Base-by-base conservation (phyloP, 2,797 vertebrate genomes). In the Sarcoramphus papa region DNA sequence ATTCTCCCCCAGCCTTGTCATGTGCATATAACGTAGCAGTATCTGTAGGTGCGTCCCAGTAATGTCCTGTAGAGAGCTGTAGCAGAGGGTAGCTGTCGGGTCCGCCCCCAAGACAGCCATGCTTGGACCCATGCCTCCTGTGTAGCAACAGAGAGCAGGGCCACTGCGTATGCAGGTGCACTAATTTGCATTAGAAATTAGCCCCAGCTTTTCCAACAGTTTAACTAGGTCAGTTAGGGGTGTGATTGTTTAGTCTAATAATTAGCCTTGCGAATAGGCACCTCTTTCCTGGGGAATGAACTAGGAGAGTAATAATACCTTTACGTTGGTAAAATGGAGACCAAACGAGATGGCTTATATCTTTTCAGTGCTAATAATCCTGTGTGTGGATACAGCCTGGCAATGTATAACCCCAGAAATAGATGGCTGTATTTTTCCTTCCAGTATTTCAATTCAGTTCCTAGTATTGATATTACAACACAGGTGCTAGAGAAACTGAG, bases 201-300 rank as follows among this genome's bases (percentile, higher is more conserved):
- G 33, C 53, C 12, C 31, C 0, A 2, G 53, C 62, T 78, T 89
- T 85, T 90, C 43, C 82, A 81, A 3, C 35, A 72, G 81, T 62
- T 56, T 80, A 92, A 84, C 43, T 92, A 56, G 90, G 95, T 91
- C 91, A 92, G 27, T 48, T 90, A 85, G 68, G 80, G 79, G 56
- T 90, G 84, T 92, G 93, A 85, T 25, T 80, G 65, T 88, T 93
- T 93, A 47, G 54, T 89, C 2, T 2, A 60, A 78, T 43, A 62
- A 72, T 78, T 37, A 88, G 50, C 45, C 24, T 72, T 45, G 69
- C 0, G 4, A 88, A 51, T 7, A 92, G 43, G 27, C 37, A 67
- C 3, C 3, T 81, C 56, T 74, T 91, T 65, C 13, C 8, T 41
- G 63, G 25, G 63, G 47, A 88, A 37, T 53, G 37, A 87, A 28